These are phyloP conservation scores for Cryptocephalus primarius DNA, from an alignment of 2,888 invertebrate species.

Conservation along the genomic window DNA sequence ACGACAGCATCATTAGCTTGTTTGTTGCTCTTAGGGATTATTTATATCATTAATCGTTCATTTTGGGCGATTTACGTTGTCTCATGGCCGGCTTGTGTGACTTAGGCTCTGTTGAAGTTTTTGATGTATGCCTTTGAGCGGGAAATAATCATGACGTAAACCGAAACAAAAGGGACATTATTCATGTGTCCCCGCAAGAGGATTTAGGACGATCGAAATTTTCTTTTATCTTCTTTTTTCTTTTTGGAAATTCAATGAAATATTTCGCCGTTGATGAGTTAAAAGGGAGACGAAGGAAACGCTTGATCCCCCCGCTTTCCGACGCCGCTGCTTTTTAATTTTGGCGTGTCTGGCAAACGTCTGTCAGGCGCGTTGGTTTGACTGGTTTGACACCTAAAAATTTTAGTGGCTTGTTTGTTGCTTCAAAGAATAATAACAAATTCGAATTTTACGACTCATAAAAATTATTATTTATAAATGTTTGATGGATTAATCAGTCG, in stretches of 20 bases:
- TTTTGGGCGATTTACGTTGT: constrained; percentile 11
- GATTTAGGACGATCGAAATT: too few species aligned
- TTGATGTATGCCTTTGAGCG: not conserved
- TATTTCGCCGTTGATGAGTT: too few species aligned
- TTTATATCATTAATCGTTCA: constrained; percentile 14
- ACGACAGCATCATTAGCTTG: constrained; percentile 14
- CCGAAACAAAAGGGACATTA: too few species aligned
- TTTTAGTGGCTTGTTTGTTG: constrained; percentile 17
- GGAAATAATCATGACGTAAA: too few species aligned
- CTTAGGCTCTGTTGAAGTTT: not conserved
- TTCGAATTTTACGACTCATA: constrained; percentile 20
- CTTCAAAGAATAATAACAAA: constrained; percentile 16
- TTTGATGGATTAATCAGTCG: constrained; percentile 17
- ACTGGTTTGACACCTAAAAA: constrained; percentile 20
- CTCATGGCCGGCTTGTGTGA: constrained; percentile 4
- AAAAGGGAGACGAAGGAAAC: too few species aligned
- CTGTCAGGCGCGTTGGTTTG: constrained; percentile 16
- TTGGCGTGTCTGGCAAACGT: constrained; percentile 9
- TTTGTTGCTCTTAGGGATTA: constrained; percentile 15
- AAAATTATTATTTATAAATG: constrained; percentile 21
- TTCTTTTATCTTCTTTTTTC: too few species aligned
- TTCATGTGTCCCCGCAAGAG: too few species aligned
- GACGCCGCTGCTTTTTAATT: too few species aligned
- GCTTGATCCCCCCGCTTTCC: too few species aligned
- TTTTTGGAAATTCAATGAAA: too few species aligned